Evolutionary conservation across 2,113 vertebrate species (phyloP).

Genomic region (Okapia johnstoni): DNA sequence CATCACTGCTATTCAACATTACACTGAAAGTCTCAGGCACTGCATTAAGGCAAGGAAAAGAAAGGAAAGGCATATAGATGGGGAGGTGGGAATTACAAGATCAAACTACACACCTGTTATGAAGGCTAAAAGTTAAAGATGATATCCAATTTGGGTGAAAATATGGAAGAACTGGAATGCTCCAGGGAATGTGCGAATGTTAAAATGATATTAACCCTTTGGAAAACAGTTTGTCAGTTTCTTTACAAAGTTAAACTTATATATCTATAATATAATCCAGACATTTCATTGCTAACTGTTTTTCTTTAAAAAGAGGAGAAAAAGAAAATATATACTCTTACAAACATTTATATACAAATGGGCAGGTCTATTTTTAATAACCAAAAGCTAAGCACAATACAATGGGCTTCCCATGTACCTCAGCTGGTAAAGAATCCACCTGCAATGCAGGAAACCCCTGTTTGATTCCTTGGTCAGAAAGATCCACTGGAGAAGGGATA

Average conservation of each 20-base stretch:
- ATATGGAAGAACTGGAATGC: neutral
- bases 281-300: neutral
- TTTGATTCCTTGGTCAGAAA: accelerated
- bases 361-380: neutral
- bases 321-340: neutral
- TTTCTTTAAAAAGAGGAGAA: neutral
- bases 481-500: neutral
- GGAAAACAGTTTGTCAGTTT: neutral
- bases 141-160: neutral
- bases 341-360: neutral
- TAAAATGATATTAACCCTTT: neutral
- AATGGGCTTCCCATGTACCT: neutral
- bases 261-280: neutral
- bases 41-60: neutral
- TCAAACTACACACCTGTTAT: neutral
- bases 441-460: neutral
- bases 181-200: neutral
- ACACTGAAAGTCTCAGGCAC: neutral
- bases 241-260: neutral
- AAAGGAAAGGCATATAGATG: neutral
- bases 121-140: neutral
- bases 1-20: neutral
- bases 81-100: neutral
- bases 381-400: neutral
- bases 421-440: neutral